These are phyloP conservation scores for Tenthredo mesomela DNA, from an alignment of 2,888 invertebrate species.

Conservation along the genomic window DNA sequence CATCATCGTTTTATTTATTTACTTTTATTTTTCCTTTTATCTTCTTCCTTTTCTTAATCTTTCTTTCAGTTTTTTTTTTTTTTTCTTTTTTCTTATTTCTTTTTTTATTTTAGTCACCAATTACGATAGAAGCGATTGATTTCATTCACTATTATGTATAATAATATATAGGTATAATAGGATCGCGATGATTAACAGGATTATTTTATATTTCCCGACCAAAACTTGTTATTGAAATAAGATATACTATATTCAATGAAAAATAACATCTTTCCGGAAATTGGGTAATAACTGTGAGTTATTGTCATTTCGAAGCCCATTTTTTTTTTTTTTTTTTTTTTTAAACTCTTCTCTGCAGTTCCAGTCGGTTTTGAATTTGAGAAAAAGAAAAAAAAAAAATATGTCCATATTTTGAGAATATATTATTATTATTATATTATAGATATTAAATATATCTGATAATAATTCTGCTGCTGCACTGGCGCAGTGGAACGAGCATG, in stretches of 20 bases:
- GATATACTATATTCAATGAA: conserved; percentile 10
- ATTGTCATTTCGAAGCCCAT: conserved; percentile 45
- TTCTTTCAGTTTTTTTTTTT: background rate
- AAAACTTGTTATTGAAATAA: background rate
- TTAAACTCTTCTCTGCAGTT: conserved; percentile 5
- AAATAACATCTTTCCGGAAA: conserved; percentile 12
- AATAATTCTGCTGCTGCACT: background rate
- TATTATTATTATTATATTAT: background rate
- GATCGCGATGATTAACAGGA: conserved; percentile 8
- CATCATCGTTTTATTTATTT: conserved; percentile 10
- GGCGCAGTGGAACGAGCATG: background rate
- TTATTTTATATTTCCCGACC: conserved; percentile 8
- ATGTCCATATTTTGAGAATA: background rate
- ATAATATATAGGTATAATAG: conserved; percentile 2
- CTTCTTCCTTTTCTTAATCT: background rate
- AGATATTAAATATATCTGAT: background rate
- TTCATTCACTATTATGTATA: conserved; percentile 26
- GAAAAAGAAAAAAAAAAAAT: background rate
- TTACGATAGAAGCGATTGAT: conserved; percentile 22
- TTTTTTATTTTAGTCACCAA: background rate
- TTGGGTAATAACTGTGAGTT: conserved; percentile 50
- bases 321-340: no score
- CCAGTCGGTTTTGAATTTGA: background rate
- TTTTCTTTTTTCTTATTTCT: background rate
- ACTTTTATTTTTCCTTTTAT: background rate